These are phyloP conservation scores for Alitta virens DNA, from an alignment of 2,888 invertebrate species.

Conservation along the genomic window DNA sequence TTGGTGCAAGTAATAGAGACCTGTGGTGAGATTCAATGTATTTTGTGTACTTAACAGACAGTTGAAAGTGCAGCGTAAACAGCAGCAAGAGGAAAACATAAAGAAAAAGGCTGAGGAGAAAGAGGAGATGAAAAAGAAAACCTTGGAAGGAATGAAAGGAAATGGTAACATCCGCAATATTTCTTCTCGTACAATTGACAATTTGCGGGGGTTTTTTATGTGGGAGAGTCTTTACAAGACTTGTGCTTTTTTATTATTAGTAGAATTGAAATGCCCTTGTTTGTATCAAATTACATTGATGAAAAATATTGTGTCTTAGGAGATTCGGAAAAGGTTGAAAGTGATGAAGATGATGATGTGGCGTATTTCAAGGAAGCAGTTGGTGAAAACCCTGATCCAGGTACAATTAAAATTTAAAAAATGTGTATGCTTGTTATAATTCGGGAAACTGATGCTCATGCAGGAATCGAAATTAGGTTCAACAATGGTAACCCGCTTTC, in stretches of 20 bases:
- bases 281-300: not conserved
- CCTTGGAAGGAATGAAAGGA: conserved; percentile 41
- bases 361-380: conserved; percentile 84
- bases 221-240: not conserved
- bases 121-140: conserved; percentile 39
- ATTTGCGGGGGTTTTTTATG: conserved; percentile 7
- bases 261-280: not conserved
- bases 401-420: conserved; percentile 25
- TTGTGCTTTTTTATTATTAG: not conserved
- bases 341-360: conserved; percentile 63
- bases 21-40: no score
- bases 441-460: no score
- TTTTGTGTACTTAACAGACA: conserved; percentile 59
- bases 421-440: no score
- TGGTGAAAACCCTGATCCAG: conserved; percentile 83
- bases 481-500: no score
- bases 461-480: no score
- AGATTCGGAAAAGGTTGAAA: not conserved
- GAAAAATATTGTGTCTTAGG: not conserved
- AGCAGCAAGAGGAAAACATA: conserved; percentile 71
- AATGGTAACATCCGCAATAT: conserved; percentile 18
- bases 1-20: not conserved
- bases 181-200: no score
- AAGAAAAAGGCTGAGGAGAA: conserved; percentile 67
- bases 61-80: conserved; percentile 75